A percentile compares a stretch with the other conserved stretches of the same genome.
Evolutionary conservation across 2,797 vertebrate species (phyloP).

Genomic region (Crenuchus spilurus): DNA sequence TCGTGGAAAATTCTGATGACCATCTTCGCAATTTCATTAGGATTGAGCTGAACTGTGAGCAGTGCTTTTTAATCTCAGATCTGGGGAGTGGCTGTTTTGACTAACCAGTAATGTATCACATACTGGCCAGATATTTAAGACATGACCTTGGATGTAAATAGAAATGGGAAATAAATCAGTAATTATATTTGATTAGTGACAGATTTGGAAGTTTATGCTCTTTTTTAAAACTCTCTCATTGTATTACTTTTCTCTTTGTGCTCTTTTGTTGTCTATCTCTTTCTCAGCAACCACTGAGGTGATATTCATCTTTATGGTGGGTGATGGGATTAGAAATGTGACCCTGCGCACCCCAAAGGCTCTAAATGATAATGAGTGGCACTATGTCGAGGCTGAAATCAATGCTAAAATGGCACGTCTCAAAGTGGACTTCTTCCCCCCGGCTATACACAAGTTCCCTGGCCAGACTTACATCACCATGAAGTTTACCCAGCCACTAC

Average conservation of each 20-base stretch:
- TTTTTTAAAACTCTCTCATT: too few species aligned
- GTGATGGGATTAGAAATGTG: conserved; percentile 91
- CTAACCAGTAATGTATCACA: not conserved
- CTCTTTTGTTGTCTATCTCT: conserved; percentile 1
- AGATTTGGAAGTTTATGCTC: too few species aligned
- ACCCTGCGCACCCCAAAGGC: conserved; percentile 81
- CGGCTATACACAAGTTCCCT: conserved; percentile 85
- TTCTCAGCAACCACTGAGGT: conserved; percentile 86
- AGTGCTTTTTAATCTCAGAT: not conserved
- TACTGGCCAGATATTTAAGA: too few species aligned
- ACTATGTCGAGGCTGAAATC: conserved; percentile 93
- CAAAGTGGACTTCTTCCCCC: conserved; percentile 91
- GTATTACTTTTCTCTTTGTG: conserved; percentile 36
- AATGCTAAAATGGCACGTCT: conserved; percentile 92
- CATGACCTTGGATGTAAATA: too few species aligned
- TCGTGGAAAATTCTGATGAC: conserved; percentile 91
- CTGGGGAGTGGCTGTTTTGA: too few species aligned
- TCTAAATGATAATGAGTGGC: conserved; percentile 95
- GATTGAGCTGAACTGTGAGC: conserved; percentile 92
- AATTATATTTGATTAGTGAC: too few species aligned
- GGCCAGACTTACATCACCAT: conserved; percentile 91
- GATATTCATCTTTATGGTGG: conserved; percentile 89
- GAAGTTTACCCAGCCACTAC: conserved; percentile 87
- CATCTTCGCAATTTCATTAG: conserved; percentile 87
- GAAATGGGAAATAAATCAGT: too few species aligned